Base-by-base conservation (phyloP, 1,140 invertebrate species). In the Charaxes varanes region DNA sequence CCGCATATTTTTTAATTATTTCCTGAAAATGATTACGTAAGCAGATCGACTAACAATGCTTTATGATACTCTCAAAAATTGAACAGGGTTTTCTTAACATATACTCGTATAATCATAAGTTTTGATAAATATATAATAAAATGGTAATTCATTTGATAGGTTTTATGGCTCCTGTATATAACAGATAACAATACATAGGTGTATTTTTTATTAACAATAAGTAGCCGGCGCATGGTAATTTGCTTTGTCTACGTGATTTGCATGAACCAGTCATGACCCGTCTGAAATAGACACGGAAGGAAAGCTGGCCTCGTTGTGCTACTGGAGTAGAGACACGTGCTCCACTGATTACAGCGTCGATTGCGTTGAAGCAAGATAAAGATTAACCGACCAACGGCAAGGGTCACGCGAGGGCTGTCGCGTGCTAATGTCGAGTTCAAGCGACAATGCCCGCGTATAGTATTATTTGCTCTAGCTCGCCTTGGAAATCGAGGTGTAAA, bases 241-340 rank as follows among this genome's bases (percentile, higher is more conserved):
- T 59, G 46, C 51, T 70, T 67, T 63, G 66, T 68, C 53, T 61
- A 67, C 62, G 64, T 76, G 67, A 73, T 76, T 77, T 67, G 74
- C 74, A 70, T 78, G 60, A 66, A 56, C 49, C 58, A 58, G 54
- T 60, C 69, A 64, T 73, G 69, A 74, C 73, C 74, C 53, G 67
- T 37, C 53, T 60, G 62, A 62, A 83, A 83, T 83, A 83, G 68
- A 79, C 67, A 61, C 79, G 76, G 76, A 83, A 83, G 72, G 73
- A 80, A 80, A 79, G 76, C 65, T 59, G 62, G 58, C 59, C 63
- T 56, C 56, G 49, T 60, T 59, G 57, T 50, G 54, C 41, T 48
- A 50, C 50, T 62, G 54, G 48, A 55, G 44, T 61, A 56, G 66
- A 68, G 69, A 77, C 73, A 73, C 74, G 72, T 72, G 72, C 62